These are phyloP conservation scores for Syrmaticus mikado DNA, from an alignment of 2,113 vertebrate species.

Conservation along the genomic window DNA sequence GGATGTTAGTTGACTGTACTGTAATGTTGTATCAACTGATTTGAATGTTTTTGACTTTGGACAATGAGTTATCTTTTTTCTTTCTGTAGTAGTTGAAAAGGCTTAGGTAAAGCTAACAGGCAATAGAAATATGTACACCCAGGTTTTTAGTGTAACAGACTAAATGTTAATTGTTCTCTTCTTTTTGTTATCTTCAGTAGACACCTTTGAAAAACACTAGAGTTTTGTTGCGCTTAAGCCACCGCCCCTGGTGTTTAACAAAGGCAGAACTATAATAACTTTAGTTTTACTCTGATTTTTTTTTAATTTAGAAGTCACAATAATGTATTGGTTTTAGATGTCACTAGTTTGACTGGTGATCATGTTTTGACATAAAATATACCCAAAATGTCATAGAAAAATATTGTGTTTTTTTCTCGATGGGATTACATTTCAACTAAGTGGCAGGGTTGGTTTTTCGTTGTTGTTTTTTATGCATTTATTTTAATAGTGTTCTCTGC, in stretches of 20 bases:
- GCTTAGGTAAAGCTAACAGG: conserved; percentile 90
- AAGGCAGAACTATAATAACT: conserved; percentile 88
- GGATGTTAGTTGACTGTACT: conserved; percentile 88
- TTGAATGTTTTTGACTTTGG: conserved; percentile 85
- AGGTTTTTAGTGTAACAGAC: conserved; percentile 87
- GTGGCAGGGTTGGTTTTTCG: background rate
- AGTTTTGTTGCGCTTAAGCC: conserved; percentile 89
- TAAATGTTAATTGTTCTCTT: conserved; percentile 84
- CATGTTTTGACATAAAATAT: conserved; percentile 67
- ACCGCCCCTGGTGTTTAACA: conserved; percentile 82
- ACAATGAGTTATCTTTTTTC: conserved; percentile 73
- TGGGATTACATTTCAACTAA: background rate
- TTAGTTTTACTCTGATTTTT: conserved; percentile 84
- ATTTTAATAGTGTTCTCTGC: conserved; percentile 51
- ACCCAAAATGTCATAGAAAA: conserved; percentile 55
- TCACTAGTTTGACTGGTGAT: conserved; percentile 56
- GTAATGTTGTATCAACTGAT: conserved; percentile 97
- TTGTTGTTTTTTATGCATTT: conserved; percentile 11
- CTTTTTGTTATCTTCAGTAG: conserved; percentile 90
- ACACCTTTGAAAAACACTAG: conserved; percentile 85
- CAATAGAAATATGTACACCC: conserved; percentile 86
- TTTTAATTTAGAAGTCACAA: conserved; percentile 78
- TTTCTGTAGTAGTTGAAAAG: conserved; percentile 85
- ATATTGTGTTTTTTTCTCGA: background rate
- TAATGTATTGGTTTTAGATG: conserved; percentile 69